These are phyloP conservation scores for Drosophila triauraria DNA, from an alignment of 1,140 invertebrate species.

Conservation along the genomic window DNA sequence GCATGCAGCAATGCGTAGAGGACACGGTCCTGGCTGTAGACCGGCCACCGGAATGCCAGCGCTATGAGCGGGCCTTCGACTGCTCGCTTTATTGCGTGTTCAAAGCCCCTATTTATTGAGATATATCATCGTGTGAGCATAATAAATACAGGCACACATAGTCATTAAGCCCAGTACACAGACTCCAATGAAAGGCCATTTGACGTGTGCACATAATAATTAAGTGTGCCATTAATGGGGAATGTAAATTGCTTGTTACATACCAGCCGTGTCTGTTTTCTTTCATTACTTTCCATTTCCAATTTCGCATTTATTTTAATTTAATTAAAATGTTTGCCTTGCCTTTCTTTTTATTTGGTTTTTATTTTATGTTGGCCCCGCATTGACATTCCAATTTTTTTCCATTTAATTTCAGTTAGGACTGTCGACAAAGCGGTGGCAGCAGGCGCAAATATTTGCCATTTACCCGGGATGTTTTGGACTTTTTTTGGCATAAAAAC, in stretches of 20 bases:
- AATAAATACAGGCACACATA: conserved; percentile 4
- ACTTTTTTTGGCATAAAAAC: conserved; percentile 7
- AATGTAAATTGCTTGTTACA: conserved; percentile 67
- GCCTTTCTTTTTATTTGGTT: not conserved
- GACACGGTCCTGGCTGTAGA: not conserved
- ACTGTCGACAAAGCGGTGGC: conserved; percentile 21
- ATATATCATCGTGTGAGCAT: conserved; percentile 1
- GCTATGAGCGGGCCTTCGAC: conserved; percentile 24
- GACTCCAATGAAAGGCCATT: conserved; percentile 17
- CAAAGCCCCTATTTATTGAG: conserved; percentile 1
- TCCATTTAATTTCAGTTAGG: conserved; percentile 57
- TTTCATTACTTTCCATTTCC: conserved; percentile 15
- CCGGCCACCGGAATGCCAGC: conserved; percentile 5
- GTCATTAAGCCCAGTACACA: not conserved
- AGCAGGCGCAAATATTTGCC: conserved; percentile 47
- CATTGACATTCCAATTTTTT: conserved; percentile 40
- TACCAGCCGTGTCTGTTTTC: conserved; percentile 15
- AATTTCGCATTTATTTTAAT: conserved; percentile 57
- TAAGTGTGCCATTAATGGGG: conserved; percentile 66
- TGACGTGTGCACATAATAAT: conserved; percentile 51
- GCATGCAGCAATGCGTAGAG: not conserved
- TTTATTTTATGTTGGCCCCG: conserved; percentile 21
- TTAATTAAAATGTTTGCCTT: conserved; percentile 68
- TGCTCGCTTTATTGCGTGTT: conserved; percentile 47
- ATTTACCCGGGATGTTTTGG: conserved; percentile 24